Conservation (phyloP, 2,113 vertebrate genomes). For the Oreochromis niloticus region DNA sequence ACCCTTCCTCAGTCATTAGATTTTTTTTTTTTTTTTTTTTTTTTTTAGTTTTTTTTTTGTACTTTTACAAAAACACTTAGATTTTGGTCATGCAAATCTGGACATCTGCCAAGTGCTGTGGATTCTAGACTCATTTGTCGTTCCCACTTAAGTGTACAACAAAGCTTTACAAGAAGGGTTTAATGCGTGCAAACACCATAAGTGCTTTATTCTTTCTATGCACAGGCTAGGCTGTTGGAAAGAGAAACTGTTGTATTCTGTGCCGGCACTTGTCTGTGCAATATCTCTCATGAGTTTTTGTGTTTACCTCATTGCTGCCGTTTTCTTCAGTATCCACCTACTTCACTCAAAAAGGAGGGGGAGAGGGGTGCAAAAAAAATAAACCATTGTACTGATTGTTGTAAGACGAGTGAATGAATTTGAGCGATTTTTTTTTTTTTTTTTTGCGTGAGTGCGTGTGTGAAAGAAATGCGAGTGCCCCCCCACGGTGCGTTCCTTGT, state of each 20-base stretch:
- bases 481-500: not conserved
- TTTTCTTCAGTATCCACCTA: constrained; percentile 58
- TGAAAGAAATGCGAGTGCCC: not conserved
- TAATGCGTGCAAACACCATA: constrained; percentile 91
- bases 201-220: constrained; percentile 99
- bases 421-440: not conserved
- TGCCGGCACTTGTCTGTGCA: constrained; percentile 90
- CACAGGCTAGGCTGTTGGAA: constrained; percentile 85
- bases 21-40: not conserved
- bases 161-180: constrained; percentile 80
- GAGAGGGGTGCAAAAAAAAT: not conserved
- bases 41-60: not conserved
- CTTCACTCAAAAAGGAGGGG: not conserved
- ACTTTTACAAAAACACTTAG: constrained; percentile 11
- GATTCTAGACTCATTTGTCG: constrained; percentile 55
- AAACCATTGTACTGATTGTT: constrained; percentile 37
- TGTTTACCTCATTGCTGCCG: constrained; percentile 64
- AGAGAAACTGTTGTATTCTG: constrained; percentile 92
- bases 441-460: not conserved
- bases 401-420: constrained; percentile 4
- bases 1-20: constrained; percentile 30
- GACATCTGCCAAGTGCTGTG: constrained; percentile 34
- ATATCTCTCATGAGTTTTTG: constrained; percentile 73
- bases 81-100: constrained; percentile 33
- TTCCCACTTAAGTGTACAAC: constrained; percentile 49